Evolutionary conservation across 2,113 vertebrate species (phyloP).

Genomic region (Scortum barcoo): DNA sequence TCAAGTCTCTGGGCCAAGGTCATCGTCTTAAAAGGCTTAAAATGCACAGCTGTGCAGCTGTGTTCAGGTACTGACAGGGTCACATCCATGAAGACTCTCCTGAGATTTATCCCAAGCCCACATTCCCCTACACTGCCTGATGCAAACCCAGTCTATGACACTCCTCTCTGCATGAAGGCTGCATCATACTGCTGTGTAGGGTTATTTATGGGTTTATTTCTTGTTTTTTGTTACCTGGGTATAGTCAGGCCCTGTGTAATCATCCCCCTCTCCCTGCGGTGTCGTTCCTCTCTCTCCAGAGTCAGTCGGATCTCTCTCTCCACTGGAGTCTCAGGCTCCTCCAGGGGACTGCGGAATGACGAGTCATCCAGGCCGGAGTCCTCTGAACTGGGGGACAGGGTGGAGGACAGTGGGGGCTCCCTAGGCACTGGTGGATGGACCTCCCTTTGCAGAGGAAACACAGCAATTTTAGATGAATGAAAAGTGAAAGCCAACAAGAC

Average conservation of each 20-base stretch:
- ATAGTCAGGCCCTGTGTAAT: conserved; percentile 46
- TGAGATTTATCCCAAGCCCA: too few relatives aligned
- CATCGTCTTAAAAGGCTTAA: background rate
- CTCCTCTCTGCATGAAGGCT: background rate
- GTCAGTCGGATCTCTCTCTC: conserved; percentile 81
- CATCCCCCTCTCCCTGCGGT: conserved; percentile 77
- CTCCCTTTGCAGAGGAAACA: conserved; percentile 53
- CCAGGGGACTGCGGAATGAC: conserved; percentile 61
- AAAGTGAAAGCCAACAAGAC: background rate
- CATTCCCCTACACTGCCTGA: too few relatives aligned
- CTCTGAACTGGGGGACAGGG: conserved; percentile 76
- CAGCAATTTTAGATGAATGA: background rate
- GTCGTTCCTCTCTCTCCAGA: conserved; percentile 79
- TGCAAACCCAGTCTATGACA: too few relatives aligned
- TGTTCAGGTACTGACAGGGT: background rate
- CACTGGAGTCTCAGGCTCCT: conserved; percentile 77
- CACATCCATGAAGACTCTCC: too few relatives aligned
- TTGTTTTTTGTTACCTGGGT: conserved; percentile 50
- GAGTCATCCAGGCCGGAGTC: conserved; percentile 79
- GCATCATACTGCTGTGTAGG: background rate
- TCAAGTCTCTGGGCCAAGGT: too few relatives aligned
- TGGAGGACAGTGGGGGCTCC: conserved; percentile 67
- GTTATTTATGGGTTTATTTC: too few relatives aligned
- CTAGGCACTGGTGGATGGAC: conserved; percentile 37
- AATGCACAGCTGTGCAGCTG: background rate